Conservation (phyloP, 2,888 invertebrate genomes). For the Melanophora roralis region DNA sequence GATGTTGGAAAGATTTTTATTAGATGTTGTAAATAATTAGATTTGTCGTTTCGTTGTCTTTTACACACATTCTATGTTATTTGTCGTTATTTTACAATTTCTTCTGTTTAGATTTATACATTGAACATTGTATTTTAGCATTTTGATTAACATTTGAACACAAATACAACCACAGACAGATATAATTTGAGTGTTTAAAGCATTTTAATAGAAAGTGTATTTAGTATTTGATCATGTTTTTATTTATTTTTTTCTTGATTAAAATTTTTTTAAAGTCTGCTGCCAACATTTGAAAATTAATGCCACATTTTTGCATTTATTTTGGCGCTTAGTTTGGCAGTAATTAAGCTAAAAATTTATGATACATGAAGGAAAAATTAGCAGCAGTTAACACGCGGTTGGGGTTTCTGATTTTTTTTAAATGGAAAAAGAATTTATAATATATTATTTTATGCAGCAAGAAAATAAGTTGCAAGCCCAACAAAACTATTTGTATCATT, state of each 20-base stretch:
- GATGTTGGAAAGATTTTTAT: slow-evolving; percentile 14
- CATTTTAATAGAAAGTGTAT: not conserved
- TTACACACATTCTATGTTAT: not conserved
- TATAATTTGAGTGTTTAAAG: not conserved
- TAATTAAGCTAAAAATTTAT: slow-evolving; percentile 67
- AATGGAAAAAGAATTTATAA: no score
- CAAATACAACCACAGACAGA: no score
- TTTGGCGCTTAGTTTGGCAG: slow-evolving; percentile 66
- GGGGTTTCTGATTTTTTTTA: not conserved
- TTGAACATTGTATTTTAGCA: slow-evolving; percentile 53
- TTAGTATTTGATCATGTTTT: not conserved
- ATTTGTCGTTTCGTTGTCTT: not conserved
- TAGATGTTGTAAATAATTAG: slow-evolving; percentile 22
- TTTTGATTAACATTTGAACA: slow-evolving; percentile 52
- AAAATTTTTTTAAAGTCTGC: not conserved
- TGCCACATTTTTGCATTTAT: slow-evolving; percentile 62
- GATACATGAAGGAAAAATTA: slow-evolving; percentile 53
- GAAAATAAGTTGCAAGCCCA: no score
- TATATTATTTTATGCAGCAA: no score
- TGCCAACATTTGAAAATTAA: slow-evolving; percentile 61
- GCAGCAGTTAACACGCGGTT: slow-evolving; percentile 39
- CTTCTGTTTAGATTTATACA: slow-evolving; percentile 49
- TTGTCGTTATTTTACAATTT: slow-evolving; percentile 12
- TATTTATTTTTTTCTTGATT: not conserved
- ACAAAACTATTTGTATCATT: no score